phyloP scores from a whole-genome alignment of 2,888 invertebrate genomes.

The Lasioglossum morio region DNA sequence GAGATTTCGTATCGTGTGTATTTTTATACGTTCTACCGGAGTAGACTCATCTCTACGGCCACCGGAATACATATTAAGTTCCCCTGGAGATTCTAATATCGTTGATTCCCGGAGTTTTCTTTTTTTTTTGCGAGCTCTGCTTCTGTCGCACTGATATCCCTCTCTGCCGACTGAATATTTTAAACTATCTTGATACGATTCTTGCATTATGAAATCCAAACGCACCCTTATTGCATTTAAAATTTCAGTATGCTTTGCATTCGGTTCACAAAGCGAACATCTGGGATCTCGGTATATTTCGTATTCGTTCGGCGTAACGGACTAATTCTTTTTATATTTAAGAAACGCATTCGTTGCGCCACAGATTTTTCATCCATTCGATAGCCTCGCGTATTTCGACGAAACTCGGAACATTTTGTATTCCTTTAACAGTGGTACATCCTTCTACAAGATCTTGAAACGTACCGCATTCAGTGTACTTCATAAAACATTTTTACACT shows the following conservation, averaged over 20 bases:
- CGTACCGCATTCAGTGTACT: not conserved
- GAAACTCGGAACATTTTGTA: not conserved
- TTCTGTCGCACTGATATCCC: not conserved
- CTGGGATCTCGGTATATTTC: not conserved
- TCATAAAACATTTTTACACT: not conserved
- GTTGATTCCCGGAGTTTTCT: not conserved
- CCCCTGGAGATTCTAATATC: slow-evolving; percentile 22
- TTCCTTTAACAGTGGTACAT: not conserved
- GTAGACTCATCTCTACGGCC: slow-evolving; percentile 32
- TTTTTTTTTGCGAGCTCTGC: not conserved
- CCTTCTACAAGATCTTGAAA: not conserved
- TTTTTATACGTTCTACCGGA: slow-evolving; percentile 49
- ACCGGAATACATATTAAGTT: slow-evolving; percentile 29
- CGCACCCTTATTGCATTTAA: not conserved
- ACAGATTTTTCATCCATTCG: not conserved
- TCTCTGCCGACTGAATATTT: not conserved
- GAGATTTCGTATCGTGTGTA: slow-evolving; percentile 49
- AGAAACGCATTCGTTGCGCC: not conserved
- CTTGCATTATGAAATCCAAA: not conserved
- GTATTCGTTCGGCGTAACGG: not conserved
- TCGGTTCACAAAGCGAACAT: not conserved
- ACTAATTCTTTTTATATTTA: not conserved
- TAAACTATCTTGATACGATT: not conserved
- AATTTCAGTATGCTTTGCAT: not conserved
- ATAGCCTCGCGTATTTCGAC: not conserved